Evolutionary conservation across 2,113 vertebrate genomes (phyloP).

Genomic region (Canis aureus): DNA sequence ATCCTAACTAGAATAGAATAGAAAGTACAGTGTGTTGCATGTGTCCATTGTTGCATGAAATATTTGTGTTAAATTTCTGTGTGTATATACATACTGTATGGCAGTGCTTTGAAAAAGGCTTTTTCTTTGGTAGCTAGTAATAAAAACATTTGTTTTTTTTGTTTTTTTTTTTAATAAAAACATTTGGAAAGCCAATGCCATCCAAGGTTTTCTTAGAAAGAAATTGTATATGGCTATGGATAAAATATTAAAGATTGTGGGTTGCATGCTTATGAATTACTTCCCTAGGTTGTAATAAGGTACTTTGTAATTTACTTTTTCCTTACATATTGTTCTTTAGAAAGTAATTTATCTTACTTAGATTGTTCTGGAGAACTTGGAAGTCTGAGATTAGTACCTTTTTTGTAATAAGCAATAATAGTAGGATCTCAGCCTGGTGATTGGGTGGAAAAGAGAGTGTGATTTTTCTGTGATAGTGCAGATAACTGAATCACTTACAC

Average conservation of each 20-base stretch:
- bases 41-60: slow-evolving; percentile 18
- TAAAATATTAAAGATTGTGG: slow-evolving; percentile 55
- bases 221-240: slow-evolving; percentile 9
- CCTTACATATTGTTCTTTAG: background rate
- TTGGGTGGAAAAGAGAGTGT: background rate
- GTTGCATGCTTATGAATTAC: slow-evolving; percentile 41
- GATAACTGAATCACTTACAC: background rate
- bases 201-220: slow-evolving; percentile 14
- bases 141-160: background rate
- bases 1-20: background rate
- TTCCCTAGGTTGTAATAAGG: background rate
- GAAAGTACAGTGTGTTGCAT: background rate
- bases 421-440: background rate
- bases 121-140: background rate
- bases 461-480: background rate
- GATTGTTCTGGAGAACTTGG: slow-evolving; percentile 7
- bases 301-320: slow-evolving; percentile 42
- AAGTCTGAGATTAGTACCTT: background rate
- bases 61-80: slow-evolving; percentile 26
- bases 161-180: background rate
- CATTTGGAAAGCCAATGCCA: slow-evolving; percentile 24
- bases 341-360: slow-evolving; percentile 8
- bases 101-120: slow-evolving; percentile 10
- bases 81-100: background rate
- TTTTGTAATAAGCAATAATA: background rate